Evolutionary conservation across 2,888 invertebrate genomes (phyloP), one percentile per base, ranked within the genome.

Genomic region (Drosophila nr. perissopoda): DNA sequence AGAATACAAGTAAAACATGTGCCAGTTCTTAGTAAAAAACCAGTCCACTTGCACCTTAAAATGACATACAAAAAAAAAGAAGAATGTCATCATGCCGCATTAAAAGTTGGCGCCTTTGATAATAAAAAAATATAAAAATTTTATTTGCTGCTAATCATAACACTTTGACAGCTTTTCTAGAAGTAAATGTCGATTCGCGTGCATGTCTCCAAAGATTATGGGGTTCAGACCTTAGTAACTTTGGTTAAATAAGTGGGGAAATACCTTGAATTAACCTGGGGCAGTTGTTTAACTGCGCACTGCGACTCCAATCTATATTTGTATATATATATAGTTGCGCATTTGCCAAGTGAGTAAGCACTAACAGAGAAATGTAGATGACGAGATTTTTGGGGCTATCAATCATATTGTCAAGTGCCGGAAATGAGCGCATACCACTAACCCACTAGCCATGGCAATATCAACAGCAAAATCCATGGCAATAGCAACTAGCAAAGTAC

Each of bases 351-450:
- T 4, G 16, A 45, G 42, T 45, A 7, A 16, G 13, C 21, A 45
- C 7, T 21, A 16, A 16, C 7, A 7, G 16, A 8, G 45, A 16
- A 8, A 45, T 45, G 25, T 45, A 6, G 42, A 45, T 45, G 42
- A 45, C 21, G 7, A 16, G 25, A 4, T 66, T 54, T 52, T 33
- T 13, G 10, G 5, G 73, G 58, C 64, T 52, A 76, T 76, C 76
- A 76, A 76, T 76, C 76, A 75, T 61, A 48, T 60, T 60, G 56
- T 51, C 75, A 48, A 73, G 27, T 33, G 60, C 77, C 73, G 77
- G 76, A 76, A 76, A 62, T 77, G 77, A 67, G 53, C 69, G 51
- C 64, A 76, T 76, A 52, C 73, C 69, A 77, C 77, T 73, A 77
- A 69, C 69, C 73, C 73, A 77, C 69, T 69, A 52, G 38, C 53